Evolutionary conservation across 1,140 invertebrate species (phyloP).

Genomic region (Drosophila albomicans): DNA sequence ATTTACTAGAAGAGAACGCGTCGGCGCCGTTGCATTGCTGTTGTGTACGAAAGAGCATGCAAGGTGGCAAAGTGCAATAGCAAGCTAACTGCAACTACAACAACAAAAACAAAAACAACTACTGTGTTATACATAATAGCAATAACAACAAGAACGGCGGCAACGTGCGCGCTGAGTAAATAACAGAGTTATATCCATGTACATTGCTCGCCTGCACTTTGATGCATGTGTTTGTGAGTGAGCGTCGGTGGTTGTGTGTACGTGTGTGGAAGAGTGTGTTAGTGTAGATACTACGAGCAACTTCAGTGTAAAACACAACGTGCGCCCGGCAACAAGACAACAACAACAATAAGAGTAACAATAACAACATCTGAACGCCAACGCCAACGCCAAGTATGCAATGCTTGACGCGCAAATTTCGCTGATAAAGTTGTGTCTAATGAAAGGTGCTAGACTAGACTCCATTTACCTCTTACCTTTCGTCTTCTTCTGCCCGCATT

Average conservation of each 20-base stretch:
- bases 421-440: constrained; percentile 75
- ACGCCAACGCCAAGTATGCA: constrained; percentile 32
- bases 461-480: constrained; percentile 1
- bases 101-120: constrained; percentile 11
- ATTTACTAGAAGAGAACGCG: constrained; percentile 39
- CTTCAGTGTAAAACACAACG: constrained; percentile 57
- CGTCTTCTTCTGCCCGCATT: constrained; percentile 27
- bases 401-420: constrained; percentile 50
- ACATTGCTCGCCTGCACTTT: constrained; percentile 25
- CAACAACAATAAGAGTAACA: constrained; percentile 40
- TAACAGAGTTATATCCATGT: constrained; percentile 52
- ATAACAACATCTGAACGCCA: constrained; percentile 4
- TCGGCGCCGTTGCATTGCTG: constrained; percentile 58
- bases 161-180: constrained; percentile 76
- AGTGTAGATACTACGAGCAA: constrained; percentile 46
- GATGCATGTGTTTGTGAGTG: constrained; percentile 20
- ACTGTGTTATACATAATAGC: constrained; percentile 25
- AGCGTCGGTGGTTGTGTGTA: constrained; percentile 15
- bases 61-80: constrained; percentile 61
- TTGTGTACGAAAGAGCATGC: constrained; percentile 68
- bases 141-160: constrained; percentile 47
- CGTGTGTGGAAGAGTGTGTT: neutral
- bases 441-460: constrained; percentile 59
- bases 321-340: constrained; percentile 48
- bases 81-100: constrained; percentile 42